Base-by-base conservation (phyloP, 2,888 invertebrate genomes). In the Fabriciana adippe region DNA sequence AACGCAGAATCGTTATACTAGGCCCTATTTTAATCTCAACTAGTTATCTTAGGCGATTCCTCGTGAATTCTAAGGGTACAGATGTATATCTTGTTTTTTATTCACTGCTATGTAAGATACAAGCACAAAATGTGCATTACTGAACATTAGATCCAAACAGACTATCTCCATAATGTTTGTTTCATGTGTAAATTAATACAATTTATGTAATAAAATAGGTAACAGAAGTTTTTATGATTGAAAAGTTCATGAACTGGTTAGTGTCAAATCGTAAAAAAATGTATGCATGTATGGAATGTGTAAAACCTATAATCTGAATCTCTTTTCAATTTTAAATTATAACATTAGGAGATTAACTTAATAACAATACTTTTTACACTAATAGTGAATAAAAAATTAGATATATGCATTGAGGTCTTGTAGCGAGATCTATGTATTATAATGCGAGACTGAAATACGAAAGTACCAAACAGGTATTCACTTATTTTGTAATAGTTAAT, bases 1-100 rank as follows among this genome's bases (percentile, higher is more conserved):
- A 98, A 98, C 83, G 94, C 97, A 5, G 97, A 97, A 85, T 96
- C 96, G 75, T 92, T 97, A 83, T 97, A 97, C 88, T 97, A 94
- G 81, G 71, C 72, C 65, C 56, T 73, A 75, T 73, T 72, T 75
- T 74, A 81, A 83, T 84, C 83, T 84, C 83, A 84, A 77, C 77
- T 84, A 84, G 82, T 78, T 78, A 66, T 77, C 75, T 76, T 85
- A 83, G 81, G 80, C 77, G 60, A 66, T 72, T 73, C 71, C 77
- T 78, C 77, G 75, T 81, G 80, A 78, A 76, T 78, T 70, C 74
- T 82, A 82, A 82, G 79, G 78, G 78, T 81, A 70, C 57, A 50
- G 35, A 26, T 59, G 45, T 70, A 47, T 72, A 72, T 73, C 74
- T 76, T 73, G 74, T 81, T 84, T 84, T 85, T 83, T 83, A 86